Evolutionary conservation across 92 coral and sea anemone genomes (phyloP).

Genomic region (Galaxea fascicularis): DNA sequence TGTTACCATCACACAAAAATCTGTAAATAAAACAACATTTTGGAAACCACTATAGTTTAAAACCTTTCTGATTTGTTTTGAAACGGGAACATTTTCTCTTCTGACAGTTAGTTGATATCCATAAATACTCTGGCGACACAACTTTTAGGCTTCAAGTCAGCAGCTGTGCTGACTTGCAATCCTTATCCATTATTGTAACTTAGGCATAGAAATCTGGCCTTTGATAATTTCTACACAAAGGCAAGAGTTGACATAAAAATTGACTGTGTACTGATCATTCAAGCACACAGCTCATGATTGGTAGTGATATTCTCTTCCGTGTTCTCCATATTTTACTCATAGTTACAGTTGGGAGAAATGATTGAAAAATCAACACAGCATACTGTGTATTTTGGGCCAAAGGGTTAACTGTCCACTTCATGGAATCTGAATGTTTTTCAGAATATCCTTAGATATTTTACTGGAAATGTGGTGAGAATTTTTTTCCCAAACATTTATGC

Average conservation of each 20-base stretch:
- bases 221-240: neutral
- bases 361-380: too few species aligned
- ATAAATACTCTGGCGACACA: slow-evolving; percentile 51
- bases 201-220: neutral
- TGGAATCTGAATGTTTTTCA: too few species aligned
- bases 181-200: neutral
- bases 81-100: slow-evolving; percentile 26
- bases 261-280: neutral
- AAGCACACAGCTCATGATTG: neutral
- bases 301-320: neutral
- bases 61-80: slow-evolving; percentile 15
- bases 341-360: neutral
- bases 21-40: slow-evolving; percentile 26
- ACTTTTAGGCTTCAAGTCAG: slow-evolving; percentile 19
- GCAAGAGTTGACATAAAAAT: slow-evolving; percentile 11
- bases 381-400: too few species aligned
- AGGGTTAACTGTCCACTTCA: too few species aligned
- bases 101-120: slow-evolving; percentile 20
- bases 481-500: too few species aligned
- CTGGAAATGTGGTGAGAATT: too few species aligned
- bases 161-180: neutral
- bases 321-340: neutral
- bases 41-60: slow-evolving; percentile 2
- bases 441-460: too few species aligned
- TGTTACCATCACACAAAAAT: neutral